These are phyloP conservation scores for Desmophyllum pertusum DNA, from an alignment of 92 coral and sea anemone species.

Conservation along the genomic window DNA sequence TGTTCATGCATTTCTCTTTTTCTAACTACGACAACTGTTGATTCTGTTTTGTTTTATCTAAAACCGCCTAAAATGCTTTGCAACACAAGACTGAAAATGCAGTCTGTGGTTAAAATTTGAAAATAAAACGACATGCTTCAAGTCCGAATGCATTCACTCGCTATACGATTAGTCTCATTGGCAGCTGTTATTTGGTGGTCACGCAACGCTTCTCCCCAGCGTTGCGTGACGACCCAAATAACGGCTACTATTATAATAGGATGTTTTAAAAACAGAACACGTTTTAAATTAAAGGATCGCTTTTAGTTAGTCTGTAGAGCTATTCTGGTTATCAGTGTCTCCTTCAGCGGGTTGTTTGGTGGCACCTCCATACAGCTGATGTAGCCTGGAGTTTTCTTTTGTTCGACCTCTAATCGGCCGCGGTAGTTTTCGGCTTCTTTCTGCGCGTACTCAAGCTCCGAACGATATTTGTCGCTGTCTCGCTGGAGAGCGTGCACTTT, in stretches of 20 bases:
- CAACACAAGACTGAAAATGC: background rate
- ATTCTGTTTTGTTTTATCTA: no score
- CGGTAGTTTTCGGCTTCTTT: constrained; percentile 91
- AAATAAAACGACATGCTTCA: background rate
- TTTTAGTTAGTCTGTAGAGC: background rate
- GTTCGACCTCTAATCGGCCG: constrained; percentile 86
- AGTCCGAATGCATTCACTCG: background rate
- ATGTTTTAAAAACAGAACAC: background rate
- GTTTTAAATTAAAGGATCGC: background rate
- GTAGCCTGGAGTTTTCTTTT: constrained; percentile 72
- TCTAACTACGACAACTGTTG: no score
- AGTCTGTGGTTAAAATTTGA: background rate
- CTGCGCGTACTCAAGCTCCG: constrained; percentile 93
- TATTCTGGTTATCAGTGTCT: background rate
- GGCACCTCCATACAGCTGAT: constrained; percentile 75
- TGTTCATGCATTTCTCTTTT: background rate
- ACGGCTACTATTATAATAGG: no score
- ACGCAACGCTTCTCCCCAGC: no score
- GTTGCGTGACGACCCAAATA: no score
- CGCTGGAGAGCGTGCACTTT: constrained; percentile 80
- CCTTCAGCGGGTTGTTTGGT: constrained; percentile 27
- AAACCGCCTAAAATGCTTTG: no score
- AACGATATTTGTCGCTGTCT: constrained; percentile 90
- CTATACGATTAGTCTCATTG: no score
- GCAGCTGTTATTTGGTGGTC: no score